Evolutionary conservation across 1,140 invertebrate genomes (phyloP).

Genomic region (Pteromalus puparum): DNA sequence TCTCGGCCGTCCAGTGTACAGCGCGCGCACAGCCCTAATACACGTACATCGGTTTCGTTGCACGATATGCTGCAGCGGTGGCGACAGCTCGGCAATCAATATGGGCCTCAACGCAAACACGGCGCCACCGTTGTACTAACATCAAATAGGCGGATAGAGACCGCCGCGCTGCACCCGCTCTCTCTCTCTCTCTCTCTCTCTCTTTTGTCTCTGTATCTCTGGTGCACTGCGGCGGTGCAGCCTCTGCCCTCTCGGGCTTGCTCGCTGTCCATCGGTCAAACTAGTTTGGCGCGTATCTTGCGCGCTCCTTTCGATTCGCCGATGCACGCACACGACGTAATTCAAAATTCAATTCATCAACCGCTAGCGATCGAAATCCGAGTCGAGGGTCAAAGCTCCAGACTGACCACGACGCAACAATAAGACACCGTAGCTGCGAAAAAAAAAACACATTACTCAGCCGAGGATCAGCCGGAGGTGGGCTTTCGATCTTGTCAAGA

Average conservation of each 20-base stretch:
- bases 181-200: slow-evolving; percentile 11
- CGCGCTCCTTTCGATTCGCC: not conserved
- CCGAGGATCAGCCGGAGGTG: not conserved
- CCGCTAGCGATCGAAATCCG: no score
- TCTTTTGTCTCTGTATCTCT: not conserved
- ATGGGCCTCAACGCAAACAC: slow-evolving; percentile 76
- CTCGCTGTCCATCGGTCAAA: not conserved
- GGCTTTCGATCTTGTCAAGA: slow-evolving; percentile 51
- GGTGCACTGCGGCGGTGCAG: no score
- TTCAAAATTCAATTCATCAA: no score
- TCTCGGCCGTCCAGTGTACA: slow-evolving; percentile 11
- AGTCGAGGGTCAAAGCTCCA: no score
- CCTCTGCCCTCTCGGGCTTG: not conserved
- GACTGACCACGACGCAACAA: not conserved
- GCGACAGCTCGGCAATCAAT: slow-evolving; percentile 75
- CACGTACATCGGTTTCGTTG: not conserved
- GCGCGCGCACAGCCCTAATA: not conserved
- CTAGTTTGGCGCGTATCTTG: not conserved
- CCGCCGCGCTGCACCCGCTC: slow-evolving; percentile 63
- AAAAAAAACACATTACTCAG: not conserved
- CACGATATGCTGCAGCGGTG: slow-evolving; percentile 43
- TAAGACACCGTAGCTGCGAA: not conserved
- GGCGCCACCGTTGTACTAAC: slow-evolving; percentile 75
- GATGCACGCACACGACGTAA: no score
- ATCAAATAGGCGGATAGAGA: slow-evolving; percentile 76